Base-by-base conservation (phyloP, 1,140 invertebrate species). In the Manduca sexta region DNA sequence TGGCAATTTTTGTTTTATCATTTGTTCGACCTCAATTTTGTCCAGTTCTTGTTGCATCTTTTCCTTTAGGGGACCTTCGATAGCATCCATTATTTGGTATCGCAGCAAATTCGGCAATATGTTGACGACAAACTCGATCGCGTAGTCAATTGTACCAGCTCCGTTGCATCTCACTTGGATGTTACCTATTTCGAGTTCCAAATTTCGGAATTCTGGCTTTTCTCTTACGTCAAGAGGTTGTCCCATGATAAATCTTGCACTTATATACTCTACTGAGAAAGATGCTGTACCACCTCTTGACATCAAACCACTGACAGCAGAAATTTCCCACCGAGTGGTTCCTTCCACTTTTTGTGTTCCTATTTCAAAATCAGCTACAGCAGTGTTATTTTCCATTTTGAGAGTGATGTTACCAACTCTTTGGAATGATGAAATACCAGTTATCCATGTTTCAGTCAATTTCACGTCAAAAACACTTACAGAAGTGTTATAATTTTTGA, bases 31-130 rank as follows among this genome's bases (percentile, higher is more conserved):
- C 60, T 95, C 89, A 17, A 94, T 86, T 56, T 89, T 90, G 61
- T 94, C 88, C 17, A 94, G 74, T 56, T 92, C 89, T 51, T 91
- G 89, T 57, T 91, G 90, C 0, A 94, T 86, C 38, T 90, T 88
- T 51, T 89, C 88, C 61, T 89, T 92, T 2, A 94, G 76, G 0
- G 93, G 93, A 43, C 89, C 89, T 78, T 95, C 93, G 6, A 94
- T 72, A 2, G 93, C 93, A 67, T 94, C 92, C 88, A 94, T 92
- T 52, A 95, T 94, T 82, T 95, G 93, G 80, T 94, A 93, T 53
- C 94, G 87, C 43, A 96, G 83, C 37, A 95, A 76, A 87, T 96
- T 96, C 1, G 94, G 94, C 34, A 95, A 55, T 52, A 95, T 85
- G 71, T 95, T 96, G 0, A 95, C 86, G 1, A 84, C 88, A 46